A percentile compares a stretch with the other conserved stretches of the same genome.
Conservation (phyloP, 2,888 invertebrate species). For the Callinectes sapidus region DNA sequence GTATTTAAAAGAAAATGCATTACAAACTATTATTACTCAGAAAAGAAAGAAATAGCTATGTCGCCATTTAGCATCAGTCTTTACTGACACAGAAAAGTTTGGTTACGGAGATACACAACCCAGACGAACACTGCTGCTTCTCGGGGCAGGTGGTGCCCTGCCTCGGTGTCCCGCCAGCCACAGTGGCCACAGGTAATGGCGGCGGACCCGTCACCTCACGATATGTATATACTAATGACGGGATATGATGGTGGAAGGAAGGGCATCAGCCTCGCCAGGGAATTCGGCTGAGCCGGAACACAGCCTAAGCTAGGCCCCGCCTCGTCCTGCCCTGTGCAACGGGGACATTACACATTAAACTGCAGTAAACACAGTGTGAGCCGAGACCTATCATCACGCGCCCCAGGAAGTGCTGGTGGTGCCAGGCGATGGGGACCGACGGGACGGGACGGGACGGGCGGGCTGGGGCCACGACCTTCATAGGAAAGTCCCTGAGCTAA, state of each 20-base stretch:
- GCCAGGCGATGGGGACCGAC: not conserved
- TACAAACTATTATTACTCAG: not conserved
- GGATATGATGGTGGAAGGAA: not conserved
- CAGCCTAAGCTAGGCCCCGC: not conserved
- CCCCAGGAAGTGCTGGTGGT: not conserved
- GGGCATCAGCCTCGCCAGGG: not conserved
- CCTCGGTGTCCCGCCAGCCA: not conserved
- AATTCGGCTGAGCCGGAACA: not conserved
- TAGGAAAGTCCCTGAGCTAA: not conserved
- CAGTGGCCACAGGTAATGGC: not conserved
- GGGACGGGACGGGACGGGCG: not conserved
- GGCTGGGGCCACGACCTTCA: not conserved
- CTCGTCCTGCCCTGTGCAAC: not conserved
- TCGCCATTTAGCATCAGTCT: conserved; percentile 11
- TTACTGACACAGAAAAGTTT: not conserved
- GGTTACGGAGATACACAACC: not conserved
- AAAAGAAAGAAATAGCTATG: not conserved
- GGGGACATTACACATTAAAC: not conserved
- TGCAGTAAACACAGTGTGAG: not conserved
- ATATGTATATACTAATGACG: not conserved
- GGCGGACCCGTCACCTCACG: not conserved
- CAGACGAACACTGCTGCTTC: not conserved
- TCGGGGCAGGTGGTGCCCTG: not conserved
- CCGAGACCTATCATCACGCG: not conserved
- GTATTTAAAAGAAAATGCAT: not conserved